Conservation (phyloP, 2,113 vertebrate species). For the Sylvilagus bachmani region DNA sequence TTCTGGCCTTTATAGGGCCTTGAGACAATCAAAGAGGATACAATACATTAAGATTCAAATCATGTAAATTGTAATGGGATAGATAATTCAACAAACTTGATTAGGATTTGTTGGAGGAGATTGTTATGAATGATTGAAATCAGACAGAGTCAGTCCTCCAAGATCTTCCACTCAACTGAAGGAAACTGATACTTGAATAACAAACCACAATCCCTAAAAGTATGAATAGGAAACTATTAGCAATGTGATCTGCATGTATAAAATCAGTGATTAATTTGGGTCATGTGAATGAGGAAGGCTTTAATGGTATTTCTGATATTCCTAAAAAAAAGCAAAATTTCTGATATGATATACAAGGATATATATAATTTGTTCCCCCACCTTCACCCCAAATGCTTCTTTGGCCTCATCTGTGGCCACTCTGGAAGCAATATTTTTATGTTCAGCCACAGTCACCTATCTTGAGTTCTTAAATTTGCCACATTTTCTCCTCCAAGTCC, state of each 20-base stretch:
- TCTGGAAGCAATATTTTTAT: not conserved
- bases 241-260: not conserved
- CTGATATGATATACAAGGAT: not conserved
- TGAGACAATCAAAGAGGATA: not conserved
- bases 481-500: not conserved
- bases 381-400: not conserved
- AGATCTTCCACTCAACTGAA: not conserved
- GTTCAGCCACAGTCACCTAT: not conserved
- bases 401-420: not conserved
- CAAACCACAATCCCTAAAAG: not conserved
- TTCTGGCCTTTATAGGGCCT: not conserved
- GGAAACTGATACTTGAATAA: not conserved
- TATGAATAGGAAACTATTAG: not conserved
- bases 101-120: not conserved
- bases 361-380: not conserved
- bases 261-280: not conserved
- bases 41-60: not conserved
- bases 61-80: not conserved
- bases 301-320: not conserved
- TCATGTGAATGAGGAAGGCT: not conserved
- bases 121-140: not conserved
- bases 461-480: constrained; percentile 21
- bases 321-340: not conserved
- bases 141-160: not conserved
- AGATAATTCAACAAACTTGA: not conserved